Conservation (phyloP, 92 coral and sea anemone genomes). For the Siderastrea siderea region DNA sequence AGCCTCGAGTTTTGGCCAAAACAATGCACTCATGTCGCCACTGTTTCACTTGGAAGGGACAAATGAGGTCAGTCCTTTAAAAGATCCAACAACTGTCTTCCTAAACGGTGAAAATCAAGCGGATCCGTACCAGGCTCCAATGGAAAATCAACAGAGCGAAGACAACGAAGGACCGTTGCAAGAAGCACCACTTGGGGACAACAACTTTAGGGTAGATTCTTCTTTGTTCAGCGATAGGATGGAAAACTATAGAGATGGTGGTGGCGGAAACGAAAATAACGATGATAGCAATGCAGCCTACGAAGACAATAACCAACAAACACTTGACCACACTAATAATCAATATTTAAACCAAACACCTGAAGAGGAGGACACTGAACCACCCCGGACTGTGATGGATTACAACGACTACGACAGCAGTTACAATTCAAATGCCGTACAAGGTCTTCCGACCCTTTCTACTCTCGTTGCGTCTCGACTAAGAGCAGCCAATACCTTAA, state of each 20-base stretch:
- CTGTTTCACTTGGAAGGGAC: conserved; percentile 29
- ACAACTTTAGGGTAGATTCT: conserved; percentile 20
- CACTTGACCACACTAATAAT: conserved; percentile 3
- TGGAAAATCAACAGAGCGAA: neutral
- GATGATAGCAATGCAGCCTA: neutral
- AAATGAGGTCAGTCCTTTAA: conserved; percentile 20
- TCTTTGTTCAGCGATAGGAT: conserved; percentile 32
- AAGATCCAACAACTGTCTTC: conserved; percentile 17
- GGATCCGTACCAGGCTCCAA: neutral
- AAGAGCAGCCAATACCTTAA: conserved; percentile 9
- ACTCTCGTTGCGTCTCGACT: neutral
- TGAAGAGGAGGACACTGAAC: conserved; percentile 2
- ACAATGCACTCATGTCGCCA: neutral
- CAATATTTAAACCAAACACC: neutral
- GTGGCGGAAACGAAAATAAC: neutral
- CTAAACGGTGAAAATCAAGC: conserved; percentile 16
- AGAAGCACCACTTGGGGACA: conserved; percentile 15
- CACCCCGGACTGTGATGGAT: neutral
- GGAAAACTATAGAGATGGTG: conserved; percentile 6
- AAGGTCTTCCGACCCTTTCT: conserved; percentile 22
- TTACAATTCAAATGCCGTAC: neutral
- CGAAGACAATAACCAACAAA: neutral
- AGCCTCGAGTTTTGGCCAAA: neutral
- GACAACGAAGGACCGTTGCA: conserved; percentile 14
- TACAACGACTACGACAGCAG: conserved; percentile 5